These are phyloP conservation scores for Prunella fulvescens DNA, from an alignment of 2,113 vertebrate genomes.

Conservation along the genomic window DNA sequence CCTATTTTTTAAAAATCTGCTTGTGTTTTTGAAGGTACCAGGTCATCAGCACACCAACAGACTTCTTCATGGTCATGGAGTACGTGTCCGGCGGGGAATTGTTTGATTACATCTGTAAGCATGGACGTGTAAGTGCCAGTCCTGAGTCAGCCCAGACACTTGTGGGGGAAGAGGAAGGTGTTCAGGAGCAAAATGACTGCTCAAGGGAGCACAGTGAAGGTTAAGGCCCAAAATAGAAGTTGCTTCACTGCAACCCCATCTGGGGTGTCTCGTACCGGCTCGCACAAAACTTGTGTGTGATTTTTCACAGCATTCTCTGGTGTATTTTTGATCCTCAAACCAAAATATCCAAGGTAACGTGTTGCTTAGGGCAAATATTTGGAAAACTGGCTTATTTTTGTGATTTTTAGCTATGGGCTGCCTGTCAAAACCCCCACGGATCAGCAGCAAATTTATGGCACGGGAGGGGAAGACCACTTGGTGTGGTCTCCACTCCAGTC, in stretches of 20 bases:
- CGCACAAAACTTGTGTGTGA: background rate
- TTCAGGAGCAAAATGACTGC: background rate
- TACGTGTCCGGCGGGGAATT: slow-evolving; percentile 96
- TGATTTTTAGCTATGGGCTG: background rate
- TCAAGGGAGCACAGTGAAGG: background rate
- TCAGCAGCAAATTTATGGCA: background rate
- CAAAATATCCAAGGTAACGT: background rate
- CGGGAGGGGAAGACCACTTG: background rate
- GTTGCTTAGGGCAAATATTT: slow-evolving; percentile 7
- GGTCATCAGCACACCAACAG: slow-evolving; percentile 97
- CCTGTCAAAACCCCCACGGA: background rate
- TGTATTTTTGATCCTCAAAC: background rate
- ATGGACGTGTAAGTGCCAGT: slow-evolving; percentile 88
- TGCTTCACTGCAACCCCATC: slow-evolving; percentile 21
- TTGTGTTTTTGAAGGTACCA: slow-evolving; percentile 84
- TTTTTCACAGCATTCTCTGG: background rate
- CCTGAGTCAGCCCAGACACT: background rate
- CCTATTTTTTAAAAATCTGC: background rate
- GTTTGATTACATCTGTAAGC: slow-evolving; percentile 99
- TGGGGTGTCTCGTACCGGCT: background rate
- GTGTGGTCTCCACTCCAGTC: background rate
- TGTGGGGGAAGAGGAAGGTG: background rate
- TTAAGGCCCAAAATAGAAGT: slow-evolving; percentile 49
- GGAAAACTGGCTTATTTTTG: background rate
- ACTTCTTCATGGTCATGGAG: slow-evolving; percentile 99